A percentile compares a stretch with the other conserved stretches of the same genome.
phyloP scores from a whole-genome alignment of 2,797 vertebrate species.

The Gila robusta region DNA sequence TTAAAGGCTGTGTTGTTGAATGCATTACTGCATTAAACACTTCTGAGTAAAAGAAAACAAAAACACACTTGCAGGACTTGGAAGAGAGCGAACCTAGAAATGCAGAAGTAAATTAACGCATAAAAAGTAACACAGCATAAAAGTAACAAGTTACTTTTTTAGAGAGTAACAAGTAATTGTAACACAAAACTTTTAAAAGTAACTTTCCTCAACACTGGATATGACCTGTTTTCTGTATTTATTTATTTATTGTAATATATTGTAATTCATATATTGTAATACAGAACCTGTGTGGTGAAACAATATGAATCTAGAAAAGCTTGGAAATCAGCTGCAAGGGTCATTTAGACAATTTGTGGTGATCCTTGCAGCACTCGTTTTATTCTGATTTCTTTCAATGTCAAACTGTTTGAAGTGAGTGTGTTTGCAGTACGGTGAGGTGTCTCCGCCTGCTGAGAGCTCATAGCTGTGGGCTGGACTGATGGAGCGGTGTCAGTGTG shows the following conservation, averaged over 20 bases:
- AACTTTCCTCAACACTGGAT: background rate
- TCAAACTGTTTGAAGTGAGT: constrained; percentile 29
- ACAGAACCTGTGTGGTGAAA: background rate
- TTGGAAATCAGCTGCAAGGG: background rate
- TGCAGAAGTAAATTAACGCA: background rate
- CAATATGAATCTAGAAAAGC: background rate
- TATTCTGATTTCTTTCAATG: constrained; percentile 1
- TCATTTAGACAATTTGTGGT: background rate
- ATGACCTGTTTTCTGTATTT: background rate
- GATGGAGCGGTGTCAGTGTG: constrained; percentile 42
- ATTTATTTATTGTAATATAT: background rate
- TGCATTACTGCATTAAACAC: background rate
- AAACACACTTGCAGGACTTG: no score
- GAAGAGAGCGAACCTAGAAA: background rate
- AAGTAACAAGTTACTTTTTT: background rate
- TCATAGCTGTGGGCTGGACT: constrained; percentile 31
- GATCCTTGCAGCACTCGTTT: background rate
- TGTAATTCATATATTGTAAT: background rate
- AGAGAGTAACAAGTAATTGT: background rate
- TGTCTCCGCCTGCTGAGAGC: constrained; percentile 42
- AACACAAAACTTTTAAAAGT: background rate
- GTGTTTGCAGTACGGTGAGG: background rate
- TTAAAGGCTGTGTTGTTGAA: background rate
- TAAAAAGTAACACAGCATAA: background rate
- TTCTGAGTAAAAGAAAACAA: background rate